Base-by-base conservation (phyloP, 1,140 invertebrate species). In the Plectrocnemia conspersa region DNA sequence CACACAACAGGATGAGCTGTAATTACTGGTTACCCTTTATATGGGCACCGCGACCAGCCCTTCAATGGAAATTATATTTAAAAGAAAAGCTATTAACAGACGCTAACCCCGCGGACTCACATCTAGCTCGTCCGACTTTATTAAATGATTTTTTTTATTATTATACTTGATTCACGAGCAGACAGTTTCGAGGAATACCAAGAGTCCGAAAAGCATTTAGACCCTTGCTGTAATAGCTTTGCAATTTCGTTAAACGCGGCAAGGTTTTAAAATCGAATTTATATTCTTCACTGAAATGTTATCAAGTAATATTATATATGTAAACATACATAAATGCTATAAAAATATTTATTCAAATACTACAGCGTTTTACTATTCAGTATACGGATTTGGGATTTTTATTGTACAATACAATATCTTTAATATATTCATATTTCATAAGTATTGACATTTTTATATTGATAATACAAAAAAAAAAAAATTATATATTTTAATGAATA, bases 11-110 rank as follows among this genome's bases (percentile, higher is more conserved):
- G 49, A 38, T 36, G 54, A 21, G 13, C 54, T 52, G 48, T 61
- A 61, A 61, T 61, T 61, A 61, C 45, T 25, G 59, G 59, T 42
- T 61, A 33, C 38, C 10, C 24, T 10, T 27, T 27, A 24, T 47
- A 21, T 16, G 29, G 35, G 33, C 55, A 55, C 42, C 49, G 52
- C 40, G 45, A 36, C 35, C 48, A 32, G 40, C 59, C 49, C 54
- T 57, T 46, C 59, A 61, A 52, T 57, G 55, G 47, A 61, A 61
- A 61, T 61, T 61, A 61, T 52, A 58, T 61, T 61, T 58, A 61
- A 61, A 61, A 56, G 59, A 61, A 61, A 61, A 61, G 54, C 59
- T 54, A 61, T 61, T 61, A 61, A 56, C 54, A n/a, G 56, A 33
- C 46, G 45, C 15, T 22, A 50, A 29, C 16, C 40, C 24, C 48